Evolutionary conservation across 1,140 invertebrate genomes (phyloP).

Genomic region (Diachasma alloeum): DNA sequence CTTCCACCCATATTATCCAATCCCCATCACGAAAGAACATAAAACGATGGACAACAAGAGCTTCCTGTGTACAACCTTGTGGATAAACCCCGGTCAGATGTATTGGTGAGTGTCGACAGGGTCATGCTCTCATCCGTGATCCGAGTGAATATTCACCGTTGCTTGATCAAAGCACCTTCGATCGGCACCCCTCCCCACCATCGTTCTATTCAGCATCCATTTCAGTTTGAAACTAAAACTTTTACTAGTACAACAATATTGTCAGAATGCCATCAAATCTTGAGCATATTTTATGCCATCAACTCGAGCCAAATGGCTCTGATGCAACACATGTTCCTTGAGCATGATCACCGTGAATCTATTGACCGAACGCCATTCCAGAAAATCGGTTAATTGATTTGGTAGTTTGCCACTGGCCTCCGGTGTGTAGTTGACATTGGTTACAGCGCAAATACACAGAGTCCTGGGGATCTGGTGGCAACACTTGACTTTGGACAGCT

Average conservation of each 20-base stretch:
- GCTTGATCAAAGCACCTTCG: conserved; percentile 46
- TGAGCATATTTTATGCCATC: neutral
- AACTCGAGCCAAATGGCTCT: neutral
- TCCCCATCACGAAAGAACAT: no score
- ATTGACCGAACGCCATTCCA: neutral
- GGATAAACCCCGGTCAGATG: neutral
- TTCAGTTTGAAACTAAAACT: neutral
- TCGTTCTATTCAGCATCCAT: neutral
- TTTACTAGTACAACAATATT: neutral
- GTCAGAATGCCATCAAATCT: neutral
- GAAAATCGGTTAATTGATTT: neutral
- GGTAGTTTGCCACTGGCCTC: neutral
- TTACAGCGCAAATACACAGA: neutral
- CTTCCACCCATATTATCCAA: no score
- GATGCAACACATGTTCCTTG: neutral
- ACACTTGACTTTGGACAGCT: neutral
- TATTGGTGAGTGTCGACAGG: conserved; percentile 31
- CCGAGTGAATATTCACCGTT: conserved; percentile 51
- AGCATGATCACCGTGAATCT: neutral
- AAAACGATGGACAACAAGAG: neutral
- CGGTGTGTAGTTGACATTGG: neutral
- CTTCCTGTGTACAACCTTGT: neutral
- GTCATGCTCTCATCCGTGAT: conserved; percentile 50
- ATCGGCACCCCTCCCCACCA: neutral
- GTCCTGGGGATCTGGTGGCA: neutral